These are phyloP conservation scores for Thelaira solivaga DNA, from an alignment of 2,888 invertebrate species.

Conservation along the genomic window DNA sequence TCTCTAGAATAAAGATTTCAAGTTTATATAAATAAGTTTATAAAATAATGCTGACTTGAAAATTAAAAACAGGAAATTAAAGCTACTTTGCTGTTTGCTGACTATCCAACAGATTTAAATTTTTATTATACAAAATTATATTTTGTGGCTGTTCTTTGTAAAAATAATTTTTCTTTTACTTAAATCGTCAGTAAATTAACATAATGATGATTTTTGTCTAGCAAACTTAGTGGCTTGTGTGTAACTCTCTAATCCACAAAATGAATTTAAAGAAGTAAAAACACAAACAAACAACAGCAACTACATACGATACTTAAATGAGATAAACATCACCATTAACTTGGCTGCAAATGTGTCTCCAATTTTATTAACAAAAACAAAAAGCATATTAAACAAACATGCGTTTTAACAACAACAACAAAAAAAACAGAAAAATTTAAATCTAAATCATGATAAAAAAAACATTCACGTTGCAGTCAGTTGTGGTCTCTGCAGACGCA, in stretches of 20 bases:
- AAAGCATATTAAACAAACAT: constrained; percentile 35
- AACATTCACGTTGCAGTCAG: constrained; percentile 22
- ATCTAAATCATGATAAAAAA: constrained; percentile 53
- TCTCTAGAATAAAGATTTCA: too few relatives aligned
- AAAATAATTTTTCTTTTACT: constrained; percentile 2
- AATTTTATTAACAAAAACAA: constrained; percentile 40
- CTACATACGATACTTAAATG: constrained; percentile 23
- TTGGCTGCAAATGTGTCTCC: constrained; percentile 60
- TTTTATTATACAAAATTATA: constrained; percentile 26
- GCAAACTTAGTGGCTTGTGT: too few relatives aligned
- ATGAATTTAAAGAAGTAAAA: not conserved
- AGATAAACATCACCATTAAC: constrained; percentile 59
- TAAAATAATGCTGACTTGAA: not conserved
- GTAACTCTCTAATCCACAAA: not conserved
- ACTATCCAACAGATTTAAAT: not conserved
- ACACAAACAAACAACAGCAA: not conserved
- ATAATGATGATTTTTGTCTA: constrained; percentile 43
- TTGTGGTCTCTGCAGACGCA: not conserved
- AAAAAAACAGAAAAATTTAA: constrained; percentile 11
- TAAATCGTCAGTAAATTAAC: constrained; percentile 38
- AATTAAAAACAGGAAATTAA: not conserved
- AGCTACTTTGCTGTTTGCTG: too few relatives aligned
- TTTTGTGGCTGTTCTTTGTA: constrained; percentile 5
- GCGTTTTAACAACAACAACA: constrained; percentile 41
- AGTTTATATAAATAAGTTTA: too few relatives aligned